These are phyloP conservation scores for Triplophysa bombifrons DNA, from an alignment of 2,797 vertebrate genomes.

Conservation along the genomic window DNA sequence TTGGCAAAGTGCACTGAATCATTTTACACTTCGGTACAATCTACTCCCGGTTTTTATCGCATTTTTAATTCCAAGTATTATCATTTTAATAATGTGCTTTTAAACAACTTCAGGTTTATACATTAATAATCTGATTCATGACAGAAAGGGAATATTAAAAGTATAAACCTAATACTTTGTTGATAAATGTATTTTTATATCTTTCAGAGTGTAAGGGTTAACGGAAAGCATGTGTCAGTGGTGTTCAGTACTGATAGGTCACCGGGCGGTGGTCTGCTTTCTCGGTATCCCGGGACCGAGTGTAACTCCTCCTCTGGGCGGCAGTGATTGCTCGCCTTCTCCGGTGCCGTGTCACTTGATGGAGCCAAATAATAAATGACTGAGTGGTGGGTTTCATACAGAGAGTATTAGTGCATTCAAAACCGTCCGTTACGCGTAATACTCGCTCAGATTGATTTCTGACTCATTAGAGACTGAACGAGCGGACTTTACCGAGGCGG, in stretches of 20 bases:
- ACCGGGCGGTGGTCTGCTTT: constrained; percentile 72
- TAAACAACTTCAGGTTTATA: too few relatives aligned
- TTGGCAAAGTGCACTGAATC: background rate
- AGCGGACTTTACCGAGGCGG: background rate
- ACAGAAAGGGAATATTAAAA: background rate
- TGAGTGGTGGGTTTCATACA: constrained; percentile 4
- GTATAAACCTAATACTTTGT: background rate
- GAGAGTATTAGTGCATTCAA: background rate
- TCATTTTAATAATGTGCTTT: too few relatives aligned
- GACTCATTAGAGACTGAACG: background rate
- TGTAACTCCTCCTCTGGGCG: constrained; percentile 62
- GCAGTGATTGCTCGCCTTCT: constrained; percentile 58
- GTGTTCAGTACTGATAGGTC: constrained; percentile 72
- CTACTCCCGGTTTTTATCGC: background rate
- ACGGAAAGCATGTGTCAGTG: constrained; percentile 61
- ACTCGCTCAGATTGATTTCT: background rate
- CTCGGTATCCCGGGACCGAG: constrained; percentile 4
- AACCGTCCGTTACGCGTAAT: background rate
- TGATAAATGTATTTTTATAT: background rate
- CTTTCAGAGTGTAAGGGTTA: constrained; percentile 64
- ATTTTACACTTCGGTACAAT: background rate
- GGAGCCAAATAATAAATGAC: constrained; percentile 31
- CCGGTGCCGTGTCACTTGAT: constrained; percentile 20
- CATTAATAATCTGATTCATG: too few relatives aligned
- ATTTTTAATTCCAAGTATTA: background rate